A percentile compares a stretch with the other conserved stretches of the same genome.
phyloP scores from a whole-genome alignment of 2,113 vertebrate species.

The Monopterus albus region DNA sequence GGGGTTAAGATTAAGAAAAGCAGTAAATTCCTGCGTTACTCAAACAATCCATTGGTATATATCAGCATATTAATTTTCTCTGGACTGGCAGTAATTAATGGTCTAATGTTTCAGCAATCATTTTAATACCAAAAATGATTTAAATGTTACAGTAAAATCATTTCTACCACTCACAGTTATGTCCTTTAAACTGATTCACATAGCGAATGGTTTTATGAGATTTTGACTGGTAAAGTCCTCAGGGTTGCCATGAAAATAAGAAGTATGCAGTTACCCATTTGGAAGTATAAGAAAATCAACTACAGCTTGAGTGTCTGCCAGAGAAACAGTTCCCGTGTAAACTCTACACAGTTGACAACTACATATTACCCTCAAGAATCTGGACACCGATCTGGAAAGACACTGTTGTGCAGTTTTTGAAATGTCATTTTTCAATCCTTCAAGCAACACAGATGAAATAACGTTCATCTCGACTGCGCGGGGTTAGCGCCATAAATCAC shows the following conservation, averaged over 20 bases:
- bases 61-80: too few species aligned
- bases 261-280: not conserved
- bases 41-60: too few species aligned
- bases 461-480: not conserved
- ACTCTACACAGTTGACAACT: not conserved
- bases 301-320: not conserved
- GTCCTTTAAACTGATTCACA: too few species aligned
- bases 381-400: too few species aligned
- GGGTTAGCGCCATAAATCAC: not conserved
- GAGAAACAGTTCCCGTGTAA: not conserved
- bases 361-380: too few species aligned
- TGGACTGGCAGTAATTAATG: too few species aligned
- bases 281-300: not conserved
- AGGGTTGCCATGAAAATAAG: not conserved
- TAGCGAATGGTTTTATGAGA: not conserved
- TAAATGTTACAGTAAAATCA: too few species aligned
- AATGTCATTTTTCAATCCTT: constrained; percentile 23
- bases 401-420: not conserved
- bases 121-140: too few species aligned
- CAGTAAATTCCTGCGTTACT: too few species aligned
- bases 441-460: not conserved
- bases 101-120: too few species aligned
- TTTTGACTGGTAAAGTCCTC: not conserved
- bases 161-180: too few species aligned
- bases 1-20: too few species aligned